Evolutionary conservation across 2,888 invertebrate genomes (phyloP).

Genomic region (Trissolcus japonicus): DNA sequence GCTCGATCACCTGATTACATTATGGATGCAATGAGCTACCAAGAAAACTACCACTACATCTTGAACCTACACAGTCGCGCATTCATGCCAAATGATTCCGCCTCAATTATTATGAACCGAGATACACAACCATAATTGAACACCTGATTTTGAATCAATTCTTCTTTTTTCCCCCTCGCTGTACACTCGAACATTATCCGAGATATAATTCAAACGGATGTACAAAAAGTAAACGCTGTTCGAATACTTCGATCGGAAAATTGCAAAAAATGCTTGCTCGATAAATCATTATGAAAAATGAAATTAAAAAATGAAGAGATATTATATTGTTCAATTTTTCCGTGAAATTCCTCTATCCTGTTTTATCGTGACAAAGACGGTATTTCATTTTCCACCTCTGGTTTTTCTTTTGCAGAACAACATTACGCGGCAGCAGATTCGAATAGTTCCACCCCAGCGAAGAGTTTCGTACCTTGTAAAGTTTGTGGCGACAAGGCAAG

Average conservation of each 20-base stretch:
- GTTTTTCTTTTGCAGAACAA: slow-evolving; percentile 79
- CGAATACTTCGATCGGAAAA: too few relatives aligned
- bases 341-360: slow-evolving; percentile 11
- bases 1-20: slow-evolving; percentile 58
- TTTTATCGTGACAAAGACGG: slow-evolving; percentile 27
- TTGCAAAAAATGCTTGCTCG: too few relatives aligned
- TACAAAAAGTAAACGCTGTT: too few relatives aligned
- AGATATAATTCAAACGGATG: too few relatives aligned
- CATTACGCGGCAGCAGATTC: slow-evolving; percentile 88
- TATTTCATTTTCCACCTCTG: slow-evolving; percentile 33
- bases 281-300: too few relatives aligned
- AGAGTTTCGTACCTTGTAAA: slow-evolving; percentile 94
- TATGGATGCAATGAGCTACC: slow-evolving; percentile 54
- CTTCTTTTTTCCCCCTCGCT: too few relatives aligned
- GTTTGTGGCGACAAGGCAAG: slow-evolving; percentile 98
- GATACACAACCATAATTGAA: slow-evolving; percentile 10
- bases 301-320: too few relatives aligned
- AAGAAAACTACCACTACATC: slow-evolving; percentile 21
- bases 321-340: slow-evolving; percentile 2
- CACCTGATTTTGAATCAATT: background rate
- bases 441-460: slow-evolving; percentile 86
- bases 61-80: slow-evolving; percentile 2
- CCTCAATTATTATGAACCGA: slow-evolving; percentile 31
- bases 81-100: slow-evolving; percentile 13
- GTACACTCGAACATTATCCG: too few relatives aligned